phyloP scores from a whole-genome alignment of 2,888 invertebrate genomes.

The Drosophila demipolita region DNA sequence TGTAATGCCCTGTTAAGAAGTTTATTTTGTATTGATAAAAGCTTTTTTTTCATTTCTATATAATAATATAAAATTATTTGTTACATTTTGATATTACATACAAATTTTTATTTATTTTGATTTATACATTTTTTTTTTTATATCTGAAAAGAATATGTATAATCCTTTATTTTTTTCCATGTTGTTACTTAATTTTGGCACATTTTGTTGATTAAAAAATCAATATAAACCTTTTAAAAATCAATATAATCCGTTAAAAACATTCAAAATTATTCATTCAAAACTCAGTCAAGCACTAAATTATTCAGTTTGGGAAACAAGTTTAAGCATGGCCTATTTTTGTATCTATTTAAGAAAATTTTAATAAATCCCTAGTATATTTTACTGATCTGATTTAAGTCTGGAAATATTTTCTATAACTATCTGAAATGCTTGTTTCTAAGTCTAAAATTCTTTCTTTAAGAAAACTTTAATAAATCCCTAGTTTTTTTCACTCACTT shows the following conservation, averaged over 20 bases:
- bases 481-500: neutral
- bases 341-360: neutral
- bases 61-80: too few species aligned
- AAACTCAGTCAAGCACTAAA: neutral
- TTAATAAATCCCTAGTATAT: neutral
- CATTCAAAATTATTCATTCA: too few species aligned
- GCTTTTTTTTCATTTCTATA: neutral
- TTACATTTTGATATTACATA: neutral
- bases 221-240: too few species aligned
- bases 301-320: neutral
- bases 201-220: neutral
- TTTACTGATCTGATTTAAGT: too few species aligned
- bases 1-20: conserved; percentile 7
- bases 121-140: neutral
- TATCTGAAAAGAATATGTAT: too few species aligned
- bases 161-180: neutral
- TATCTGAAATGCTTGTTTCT: neutral
- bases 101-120: neutral
- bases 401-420: neutral
- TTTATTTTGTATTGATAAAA: neutral
- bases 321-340: neutral
- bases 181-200: neutral
- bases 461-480: neutral
- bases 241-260: too few species aligned
- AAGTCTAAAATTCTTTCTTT: neutral